Conservation (phyloP, 2,113 vertebrate species). For the Notothenia coriiceps region DNA sequence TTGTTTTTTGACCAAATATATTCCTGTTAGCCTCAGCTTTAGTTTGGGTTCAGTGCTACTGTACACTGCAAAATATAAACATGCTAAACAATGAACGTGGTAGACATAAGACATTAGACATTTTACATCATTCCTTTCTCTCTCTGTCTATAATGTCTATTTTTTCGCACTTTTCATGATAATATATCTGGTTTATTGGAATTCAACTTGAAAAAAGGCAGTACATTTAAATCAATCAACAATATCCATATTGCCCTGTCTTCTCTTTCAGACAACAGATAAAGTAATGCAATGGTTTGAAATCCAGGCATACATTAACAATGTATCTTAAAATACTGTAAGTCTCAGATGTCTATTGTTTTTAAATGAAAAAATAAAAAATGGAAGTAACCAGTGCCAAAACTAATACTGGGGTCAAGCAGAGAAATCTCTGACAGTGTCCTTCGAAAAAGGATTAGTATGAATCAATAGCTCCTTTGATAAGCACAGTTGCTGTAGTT, state of each 20-base stretch:
- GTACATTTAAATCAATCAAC: background rate
- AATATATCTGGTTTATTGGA: background rate
- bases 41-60: too few species aligned
- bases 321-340: background rate
- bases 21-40: too few species aligned
- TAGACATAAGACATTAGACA: background rate
- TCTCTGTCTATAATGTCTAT: background rate
- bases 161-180: background rate
- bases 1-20: too few species aligned
- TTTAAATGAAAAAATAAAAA: background rate
- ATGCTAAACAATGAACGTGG: background rate
- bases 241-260: background rate
- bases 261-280: background rate
- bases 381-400: background rate
- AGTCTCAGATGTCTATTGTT: background rate
- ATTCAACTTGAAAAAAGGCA: background rate
- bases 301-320: background rate
- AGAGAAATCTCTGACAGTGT: constrained; percentile 6
- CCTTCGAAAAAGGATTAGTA: constrained; percentile 20
- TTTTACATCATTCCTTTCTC: background rate
- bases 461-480: constrained; percentile 37
- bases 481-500: constrained; percentile 11
- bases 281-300: background rate
- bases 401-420: constrained; percentile 18
- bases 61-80: too few species aligned